A percentile compares a stretch with the other conserved stretches of the same genome.
Evolutionary conservation across 2,113 vertebrate species (phyloP).

Genomic region (Indicator maculatus): DNA sequence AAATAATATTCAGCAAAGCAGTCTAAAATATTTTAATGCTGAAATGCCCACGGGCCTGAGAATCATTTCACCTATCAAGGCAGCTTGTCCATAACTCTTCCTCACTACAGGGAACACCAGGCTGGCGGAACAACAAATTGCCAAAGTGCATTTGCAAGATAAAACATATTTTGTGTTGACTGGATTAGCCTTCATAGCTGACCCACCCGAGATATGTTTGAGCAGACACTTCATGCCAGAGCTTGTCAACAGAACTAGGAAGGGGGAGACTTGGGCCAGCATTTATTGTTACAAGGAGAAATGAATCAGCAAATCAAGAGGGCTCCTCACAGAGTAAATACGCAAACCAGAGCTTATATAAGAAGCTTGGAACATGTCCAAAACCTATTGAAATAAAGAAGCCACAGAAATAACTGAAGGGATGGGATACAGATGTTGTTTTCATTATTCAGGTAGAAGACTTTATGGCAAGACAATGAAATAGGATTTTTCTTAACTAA

Average conservation of each 20-base stretch:
- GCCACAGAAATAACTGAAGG: not conserved
- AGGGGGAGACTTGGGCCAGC: not conserved
- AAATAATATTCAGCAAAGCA: not conserved
- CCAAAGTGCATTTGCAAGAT: not conserved
- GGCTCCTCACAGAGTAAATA: not conserved
- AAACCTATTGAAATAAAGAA: not conserved
- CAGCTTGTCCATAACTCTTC: not conserved
- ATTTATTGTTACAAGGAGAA: conserved; percentile 8
- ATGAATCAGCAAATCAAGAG: conserved; percentile 22
- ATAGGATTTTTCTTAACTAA: not conserved
- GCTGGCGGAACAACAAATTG: not conserved
- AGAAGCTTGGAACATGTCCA: not conserved
- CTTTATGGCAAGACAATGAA: not conserved
- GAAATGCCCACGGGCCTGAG: not conserved
- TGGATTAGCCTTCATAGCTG: not conserved
- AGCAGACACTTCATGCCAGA: not conserved
- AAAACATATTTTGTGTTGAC: not conserved
- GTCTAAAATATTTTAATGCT: not conserved
- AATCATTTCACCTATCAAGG: not conserved
- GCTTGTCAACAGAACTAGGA: not conserved
- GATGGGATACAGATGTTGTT: not conserved
- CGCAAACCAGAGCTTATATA: conserved; percentile 2
- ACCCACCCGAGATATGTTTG: not conserved
- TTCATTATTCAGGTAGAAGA: not conserved
- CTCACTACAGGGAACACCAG: not conserved